A percentile compares a stretch with the other conserved stretches of the same genome.
phyloP scores from a whole-genome alignment of 2,888 invertebrate species.

The Sesia bembeciformis region DNA sequence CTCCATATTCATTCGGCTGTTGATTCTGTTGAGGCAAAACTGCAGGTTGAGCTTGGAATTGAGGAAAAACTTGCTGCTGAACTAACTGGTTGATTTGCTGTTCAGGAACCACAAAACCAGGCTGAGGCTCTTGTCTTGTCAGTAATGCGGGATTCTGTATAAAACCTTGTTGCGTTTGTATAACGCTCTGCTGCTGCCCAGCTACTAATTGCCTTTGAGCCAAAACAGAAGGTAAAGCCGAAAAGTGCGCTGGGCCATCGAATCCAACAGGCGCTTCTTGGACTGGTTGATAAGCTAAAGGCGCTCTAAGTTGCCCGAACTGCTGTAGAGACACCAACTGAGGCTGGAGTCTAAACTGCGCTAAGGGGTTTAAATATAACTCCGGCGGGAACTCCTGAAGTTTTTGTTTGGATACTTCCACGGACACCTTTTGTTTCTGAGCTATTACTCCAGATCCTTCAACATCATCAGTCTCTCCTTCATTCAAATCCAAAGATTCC shows the following conservation, averaged over 20 bases:
- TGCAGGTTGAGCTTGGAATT: constrained; percentile 9
- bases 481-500: constrained; percentile 33
- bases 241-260: constrained; percentile 49
- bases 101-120: constrained; percentile 3
- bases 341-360: constrained; percentile 49
- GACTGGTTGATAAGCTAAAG: constrained; percentile 32
- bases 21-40: constrained; percentile 18
- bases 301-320: constrained; percentile 34
- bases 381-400: constrained; percentile 58
- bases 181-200: constrained; percentile 12
- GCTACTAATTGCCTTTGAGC: constrained; percentile 37
- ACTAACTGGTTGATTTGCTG: constrained; percentile 14
- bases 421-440: constrained; percentile 34
- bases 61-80: constrained; percentile 14
- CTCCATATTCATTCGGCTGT: constrained; percentile 8
- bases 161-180: constrained; percentile 23
- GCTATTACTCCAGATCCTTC: constrained; percentile 11
- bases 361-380: constrained; percentile 45
- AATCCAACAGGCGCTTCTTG: constrained; percentile 34
- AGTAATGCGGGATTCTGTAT: constrained; percentile 31
- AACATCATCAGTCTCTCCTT: constrained; percentile 36
- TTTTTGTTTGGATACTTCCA: constrained; percentile 57
- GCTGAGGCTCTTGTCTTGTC: constrained; percentile 12
- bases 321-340: constrained; percentile 43
- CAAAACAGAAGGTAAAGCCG: constrained; percentile 51